Conservation (phyloP, 2,888 invertebrate species). For the Melitaea athalia region DNA sequence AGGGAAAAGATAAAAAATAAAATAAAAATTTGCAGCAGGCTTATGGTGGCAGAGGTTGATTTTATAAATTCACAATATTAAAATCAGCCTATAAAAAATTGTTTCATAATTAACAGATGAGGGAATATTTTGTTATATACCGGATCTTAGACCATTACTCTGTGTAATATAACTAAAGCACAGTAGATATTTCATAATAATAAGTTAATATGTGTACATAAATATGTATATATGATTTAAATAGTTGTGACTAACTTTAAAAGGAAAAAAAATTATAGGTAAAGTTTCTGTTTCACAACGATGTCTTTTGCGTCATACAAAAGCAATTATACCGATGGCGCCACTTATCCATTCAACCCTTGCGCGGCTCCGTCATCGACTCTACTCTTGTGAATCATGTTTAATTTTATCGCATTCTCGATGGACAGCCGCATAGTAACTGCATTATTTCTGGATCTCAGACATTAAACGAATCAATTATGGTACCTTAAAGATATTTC, state of each 20-base stretch:
- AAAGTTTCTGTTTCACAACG: slow-evolving; percentile 7
- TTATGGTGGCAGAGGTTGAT: no score
- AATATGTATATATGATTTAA: no score
- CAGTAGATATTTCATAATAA: not conserved
- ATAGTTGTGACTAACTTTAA: not conserved
- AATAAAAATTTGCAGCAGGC: no score
- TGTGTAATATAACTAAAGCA: no score
- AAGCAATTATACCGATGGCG: slow-evolving; percentile 47
- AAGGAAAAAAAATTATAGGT: not conserved
- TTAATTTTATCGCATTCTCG: slow-evolving; percentile 47
- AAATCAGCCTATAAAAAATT: no score
- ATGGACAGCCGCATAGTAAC: slow-evolving; percentile 41
- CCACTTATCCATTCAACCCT: slow-evolving; percentile 62
- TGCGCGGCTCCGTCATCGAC: slow-evolving; percentile 54
- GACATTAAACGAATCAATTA: not conserved
- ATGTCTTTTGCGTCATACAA: slow-evolving; percentile 41
- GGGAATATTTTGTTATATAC: no score
- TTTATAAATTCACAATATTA: no score
- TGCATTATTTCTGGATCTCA: slow-evolving; percentile 22
- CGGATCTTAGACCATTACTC: no score
- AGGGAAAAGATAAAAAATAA: no score
- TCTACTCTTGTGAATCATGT: slow-evolving; percentile 57
- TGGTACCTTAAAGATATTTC: not conserved
- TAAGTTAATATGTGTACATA: no score
- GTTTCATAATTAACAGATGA: no score